Percentiles rank a stretch among this genome's conserved stretches.
Evolutionary conservation across 2,797 vertebrate genomes (phyloP).

Genomic region (Smutsia temminckii): DNA sequence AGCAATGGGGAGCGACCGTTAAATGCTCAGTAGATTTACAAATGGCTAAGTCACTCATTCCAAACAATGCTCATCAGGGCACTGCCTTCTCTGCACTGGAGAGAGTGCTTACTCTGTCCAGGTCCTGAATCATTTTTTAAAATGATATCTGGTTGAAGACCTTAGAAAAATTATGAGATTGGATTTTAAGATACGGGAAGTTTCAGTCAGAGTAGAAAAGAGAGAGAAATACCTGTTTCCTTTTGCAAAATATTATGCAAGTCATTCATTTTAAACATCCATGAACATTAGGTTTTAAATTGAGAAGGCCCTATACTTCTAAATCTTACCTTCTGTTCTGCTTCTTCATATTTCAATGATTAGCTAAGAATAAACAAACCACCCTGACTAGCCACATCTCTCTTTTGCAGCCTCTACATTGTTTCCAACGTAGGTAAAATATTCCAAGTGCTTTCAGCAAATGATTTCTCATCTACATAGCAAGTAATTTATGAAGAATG

Average conservation of each 20-base stretch:
- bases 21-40: neutral
- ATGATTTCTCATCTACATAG: constrained; percentile 29
- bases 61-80: neutral
- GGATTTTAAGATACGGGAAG: neutral
- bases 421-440: constrained; percentile 40
- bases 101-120: neutral
- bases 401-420: neutral
- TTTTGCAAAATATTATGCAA: neutral
- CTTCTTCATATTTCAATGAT: constrained; percentile 20
- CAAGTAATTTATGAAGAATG: constrained; percentile 50
- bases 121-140: neutral
- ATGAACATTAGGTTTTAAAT: neutral
- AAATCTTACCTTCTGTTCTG: neutral
- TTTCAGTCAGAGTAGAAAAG: neutral
- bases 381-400: neutral
- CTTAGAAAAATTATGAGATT: neutral
- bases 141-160: neutral
- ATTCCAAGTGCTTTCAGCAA: constrained; percentile 62
- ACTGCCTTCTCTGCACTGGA: neutral
- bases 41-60: neutral
- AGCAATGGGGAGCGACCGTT: rapidly evolving
- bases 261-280: neutral
- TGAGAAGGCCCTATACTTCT: neutral
- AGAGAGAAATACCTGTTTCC: neutral
- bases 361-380: constrained; percentile 36